Conservation (phyloP, 2,888 invertebrate genomes). For the Augiades crinisus region DNA sequence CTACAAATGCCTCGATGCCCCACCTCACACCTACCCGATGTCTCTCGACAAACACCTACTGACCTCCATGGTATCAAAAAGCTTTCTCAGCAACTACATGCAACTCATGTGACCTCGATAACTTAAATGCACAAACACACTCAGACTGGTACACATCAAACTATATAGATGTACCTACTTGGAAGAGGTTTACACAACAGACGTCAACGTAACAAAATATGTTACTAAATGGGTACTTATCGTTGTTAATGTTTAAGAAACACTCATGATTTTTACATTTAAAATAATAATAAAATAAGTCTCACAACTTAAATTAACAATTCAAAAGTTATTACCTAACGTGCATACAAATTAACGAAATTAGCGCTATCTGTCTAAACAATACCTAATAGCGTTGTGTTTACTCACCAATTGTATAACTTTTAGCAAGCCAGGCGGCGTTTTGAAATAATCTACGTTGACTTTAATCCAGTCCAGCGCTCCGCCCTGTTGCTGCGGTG, state of each 20-base stretch:
- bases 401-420: slow-evolving; percentile 89
- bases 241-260: background rate
- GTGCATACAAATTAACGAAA: background rate
- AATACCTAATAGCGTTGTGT: background rate
- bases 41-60: slow-evolving; percentile 30
- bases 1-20: slow-evolving; percentile 17
- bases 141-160: slow-evolving; percentile 15
- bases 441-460: slow-evolving; percentile 90
- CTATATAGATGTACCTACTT: background rate
- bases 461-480: slow-evolving; percentile 86
- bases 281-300: background rate
- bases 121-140: slow-evolving; percentile 40
- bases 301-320: background rate
- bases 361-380: slow-evolving; percentile 3
- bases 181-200: slow-evolving; percentile 18
- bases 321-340: background rate
- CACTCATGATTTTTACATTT: background rate
- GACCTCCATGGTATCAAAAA: slow-evolving; percentile 52
- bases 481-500: slow-evolving; percentile 74
- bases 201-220: slow-evolving; percentile 12
- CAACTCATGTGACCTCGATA: slow-evolving; percentile 55
- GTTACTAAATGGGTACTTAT: background rate
- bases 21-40: slow-evolving; percentile 13
- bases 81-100: slow-evolving; percentile 47
- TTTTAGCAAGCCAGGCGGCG: slow-evolving; percentile 91